Evolutionary conservation across 2,113 vertebrate genomes (phyloP), one percentile per base, ranked within the genome.

Genomic region (Periophthalmus modestus): DNA sequence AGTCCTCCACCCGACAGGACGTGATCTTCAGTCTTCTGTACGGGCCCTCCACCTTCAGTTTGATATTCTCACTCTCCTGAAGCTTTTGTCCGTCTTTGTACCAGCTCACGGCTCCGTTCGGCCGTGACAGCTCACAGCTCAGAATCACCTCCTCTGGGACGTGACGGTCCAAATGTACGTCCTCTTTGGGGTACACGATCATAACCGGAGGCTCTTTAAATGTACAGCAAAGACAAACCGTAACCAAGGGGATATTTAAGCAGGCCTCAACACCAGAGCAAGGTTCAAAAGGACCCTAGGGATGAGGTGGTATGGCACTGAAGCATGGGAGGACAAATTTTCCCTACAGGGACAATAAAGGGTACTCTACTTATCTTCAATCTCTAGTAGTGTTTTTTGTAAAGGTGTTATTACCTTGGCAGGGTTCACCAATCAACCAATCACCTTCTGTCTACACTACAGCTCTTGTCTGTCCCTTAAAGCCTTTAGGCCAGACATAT

Each of bases 51-150:
- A 87, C 80, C 75, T 97, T 94, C 36, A 98, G 85, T 71, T 94
- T 83, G 58, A 97, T 85, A 43, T 74, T 92, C 81, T 95, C 86
- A 0, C 87, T 93, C 28, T 82, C 93, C 70, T 95, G 93, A 36
- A 97, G 88, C 84, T 97, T 96, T 74, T 95, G 89, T 3, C 96
- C 94, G 0, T 98, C 96, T 85, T 96, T 97, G 89, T 94, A 96
- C 98, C 98, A 99, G 72, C 0, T 73, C 67, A 96, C 96, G 0
- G 73, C 78, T 11, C 91, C 93, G 0, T 86, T 94, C 0, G 77
- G 78, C 3, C 87, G 90, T 61, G 97, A 97, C 39, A 99, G 87
- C 84, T 96, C 94, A 63, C 97, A 99, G 85, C 94, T 95, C 66
- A 99, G 87, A 65, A 96, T 93, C 81, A 98, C 95, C 15, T 94